Evolutionary conservation across 2,888 invertebrate species (phyloP).

Genomic region (Parthenolecanium corni): DNA sequence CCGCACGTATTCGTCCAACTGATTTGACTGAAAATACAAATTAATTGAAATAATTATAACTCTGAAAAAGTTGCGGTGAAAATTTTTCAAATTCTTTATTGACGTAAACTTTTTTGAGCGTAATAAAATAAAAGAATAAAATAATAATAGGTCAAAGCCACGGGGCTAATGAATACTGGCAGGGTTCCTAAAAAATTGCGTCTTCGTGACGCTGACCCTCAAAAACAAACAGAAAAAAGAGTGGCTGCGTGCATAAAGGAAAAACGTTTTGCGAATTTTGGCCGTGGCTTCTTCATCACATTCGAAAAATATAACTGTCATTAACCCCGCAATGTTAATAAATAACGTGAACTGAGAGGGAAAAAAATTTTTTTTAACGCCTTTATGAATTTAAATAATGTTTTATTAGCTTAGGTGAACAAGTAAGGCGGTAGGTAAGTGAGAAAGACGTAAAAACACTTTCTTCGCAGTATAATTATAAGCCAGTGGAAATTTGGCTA

Average conservation of each 20-base stretch:
- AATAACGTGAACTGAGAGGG: background rate
- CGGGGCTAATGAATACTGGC: conserved; percentile 18
- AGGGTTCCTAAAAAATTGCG: conserved; percentile 19
- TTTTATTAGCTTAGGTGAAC: background rate
- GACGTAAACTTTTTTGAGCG: no score
- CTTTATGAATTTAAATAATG: background rate
- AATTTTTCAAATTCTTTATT: no score
- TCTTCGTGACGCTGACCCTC: conserved; percentile 22
- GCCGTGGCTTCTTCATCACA: background rate
- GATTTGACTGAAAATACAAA: no score
- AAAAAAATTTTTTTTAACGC: background rate
- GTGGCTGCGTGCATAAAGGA: no score
- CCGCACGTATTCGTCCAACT: no score
- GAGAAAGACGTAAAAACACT: background rate
- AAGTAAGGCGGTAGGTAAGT: background rate
- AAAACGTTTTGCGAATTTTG: conserved; percentile 4
- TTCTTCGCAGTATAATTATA: background rate
- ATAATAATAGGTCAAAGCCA: conserved; percentile 24
- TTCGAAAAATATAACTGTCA: conserved; percentile 20
- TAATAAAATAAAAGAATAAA: background rate
- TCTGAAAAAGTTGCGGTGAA: no score
- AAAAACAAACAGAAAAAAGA: background rate
- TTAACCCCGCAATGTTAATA: conserved; percentile 4
- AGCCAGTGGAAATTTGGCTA: no score
- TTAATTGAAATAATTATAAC: no score